Percentiles rank a stretch among this genome's conserved stretches.
phyloP scores from a whole-genome alignment of 2,888 invertebrate genomes.

The Candidula unifasciata region DNA sequence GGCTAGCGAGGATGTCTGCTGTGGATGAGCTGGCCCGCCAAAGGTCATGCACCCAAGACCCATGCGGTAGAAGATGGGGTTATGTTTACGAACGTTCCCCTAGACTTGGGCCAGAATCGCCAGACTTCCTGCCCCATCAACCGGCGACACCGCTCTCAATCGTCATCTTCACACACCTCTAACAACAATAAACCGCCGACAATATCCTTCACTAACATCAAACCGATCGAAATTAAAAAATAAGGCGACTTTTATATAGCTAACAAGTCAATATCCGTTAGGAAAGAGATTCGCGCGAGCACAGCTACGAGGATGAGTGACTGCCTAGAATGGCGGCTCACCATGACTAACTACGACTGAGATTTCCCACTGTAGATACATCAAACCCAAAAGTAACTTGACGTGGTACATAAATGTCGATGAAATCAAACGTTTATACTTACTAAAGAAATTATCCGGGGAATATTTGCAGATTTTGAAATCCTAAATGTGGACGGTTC shows the following conservation, averaged over 20 bases:
- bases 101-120: not conserved
- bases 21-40: slow-evolving; percentile 50
- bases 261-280: slow-evolving; percentile 20
- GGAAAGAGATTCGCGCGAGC: slow-evolving; percentile 44
- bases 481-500: slow-evolving; percentile 53
- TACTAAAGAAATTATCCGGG: slow-evolving; percentile 18
- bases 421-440: slow-evolving; percentile 12
- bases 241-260: not conserved
- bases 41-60: slow-evolving; percentile 71
- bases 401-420: too few species aligned
- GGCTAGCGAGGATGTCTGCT: too few species aligned
- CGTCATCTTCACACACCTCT: not conserved
- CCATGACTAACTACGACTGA: slow-evolving; percentile 16
- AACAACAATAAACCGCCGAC: not conserved
- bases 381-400: too few species aligned
- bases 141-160: not conserved
- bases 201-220: not conserved
- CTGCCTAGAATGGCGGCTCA: slow-evolving; percentile 49
- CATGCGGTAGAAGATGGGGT: slow-evolving; percentile 63
- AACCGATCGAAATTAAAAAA: not conserved
- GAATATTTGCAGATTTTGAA: slow-evolving; percentile 8
- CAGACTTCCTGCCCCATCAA: slow-evolving; percentile 45
- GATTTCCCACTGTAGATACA: not conserved
- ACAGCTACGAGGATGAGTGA: slow-evolving; percentile 32
- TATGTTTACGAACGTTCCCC: slow-evolving; percentile 60